Conservation (phyloP, 1,140 invertebrate species). For the Maconellicoccus hirsutus region DNA sequence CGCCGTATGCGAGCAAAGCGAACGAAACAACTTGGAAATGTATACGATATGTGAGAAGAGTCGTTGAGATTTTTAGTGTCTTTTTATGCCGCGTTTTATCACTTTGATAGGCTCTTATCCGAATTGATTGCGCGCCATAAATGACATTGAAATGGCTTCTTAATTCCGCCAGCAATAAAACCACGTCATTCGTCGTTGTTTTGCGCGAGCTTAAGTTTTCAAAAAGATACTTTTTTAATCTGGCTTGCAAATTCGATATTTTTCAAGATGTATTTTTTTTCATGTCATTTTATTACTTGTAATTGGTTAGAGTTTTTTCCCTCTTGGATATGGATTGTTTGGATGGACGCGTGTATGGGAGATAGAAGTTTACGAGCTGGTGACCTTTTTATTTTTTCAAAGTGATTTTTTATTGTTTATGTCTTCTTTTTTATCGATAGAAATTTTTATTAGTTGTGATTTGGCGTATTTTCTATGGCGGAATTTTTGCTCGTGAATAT, state of each 20-base stretch:
- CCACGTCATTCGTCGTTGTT: slow-evolving; percentile 5
- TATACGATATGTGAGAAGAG: neutral
- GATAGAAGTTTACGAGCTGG: no score
- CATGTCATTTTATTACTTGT: neutral
- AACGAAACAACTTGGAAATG: neutral
- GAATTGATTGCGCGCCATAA: slow-evolving; percentile 16
- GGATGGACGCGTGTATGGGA: no score
- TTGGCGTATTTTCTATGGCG: no score
- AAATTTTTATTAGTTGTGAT: no score
- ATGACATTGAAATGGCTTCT: slow-evolving; percentile 22
- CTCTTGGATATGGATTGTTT: no score
- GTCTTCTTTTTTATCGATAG: no score
- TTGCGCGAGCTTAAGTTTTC: neutral
- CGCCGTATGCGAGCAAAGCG: no score
- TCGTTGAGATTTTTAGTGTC: slow-evolving; percentile 21
- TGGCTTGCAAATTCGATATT: neutral
- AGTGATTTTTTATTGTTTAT: no score
- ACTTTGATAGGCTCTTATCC: slow-evolving; percentile 22
- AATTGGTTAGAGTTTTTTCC: no score
- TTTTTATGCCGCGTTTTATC: slow-evolving; percentile 21
- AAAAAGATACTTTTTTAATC: neutral
- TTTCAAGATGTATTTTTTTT: neutral
- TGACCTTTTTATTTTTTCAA: no score
- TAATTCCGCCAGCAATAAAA: slow-evolving; percentile 19
- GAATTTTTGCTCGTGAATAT: no score